These are phyloP conservation scores for Psettodes erumei DNA, from an alignment of 2,113 vertebrate species.

Conservation along the genomic window DNA sequence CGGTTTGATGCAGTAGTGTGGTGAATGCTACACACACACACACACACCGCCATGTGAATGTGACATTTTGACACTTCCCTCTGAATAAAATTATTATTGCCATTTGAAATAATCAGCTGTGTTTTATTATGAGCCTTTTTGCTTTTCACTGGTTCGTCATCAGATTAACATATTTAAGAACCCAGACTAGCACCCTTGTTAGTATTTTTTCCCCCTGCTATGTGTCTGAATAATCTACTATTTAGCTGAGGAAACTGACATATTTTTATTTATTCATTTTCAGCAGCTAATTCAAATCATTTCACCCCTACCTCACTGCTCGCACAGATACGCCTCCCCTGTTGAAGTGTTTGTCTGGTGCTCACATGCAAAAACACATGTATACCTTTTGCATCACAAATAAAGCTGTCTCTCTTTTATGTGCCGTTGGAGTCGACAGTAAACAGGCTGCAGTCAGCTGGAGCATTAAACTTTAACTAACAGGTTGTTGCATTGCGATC, in stretches of 20 bases:
- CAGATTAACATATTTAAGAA: constrained; percentile 30
- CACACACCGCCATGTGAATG: neutral
- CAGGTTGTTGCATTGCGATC: constrained; percentile 44
- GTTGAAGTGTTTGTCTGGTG: neutral
- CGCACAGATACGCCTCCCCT: neutral
- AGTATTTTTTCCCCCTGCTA: neutral
- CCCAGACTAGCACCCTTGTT: constrained; percentile 1
- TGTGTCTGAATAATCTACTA: neutral
- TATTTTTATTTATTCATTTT: neutral
- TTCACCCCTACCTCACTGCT: neutral
- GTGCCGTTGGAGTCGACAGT: neutral
- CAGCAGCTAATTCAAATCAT: neutral
- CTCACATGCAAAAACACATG: neutral
- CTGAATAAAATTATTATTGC: neutral
- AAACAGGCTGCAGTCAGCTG: neutral
- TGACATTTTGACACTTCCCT: constrained; percentile 1
- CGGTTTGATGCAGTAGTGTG: too few species aligned
- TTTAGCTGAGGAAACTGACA: neutral
- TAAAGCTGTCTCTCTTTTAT: neutral
- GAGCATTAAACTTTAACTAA: constrained; percentile 44
- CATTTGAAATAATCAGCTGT: neutral
- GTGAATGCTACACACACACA: constrained; percentile 20
- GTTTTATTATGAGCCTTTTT: neutral
- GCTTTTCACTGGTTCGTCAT: constrained; percentile 13
- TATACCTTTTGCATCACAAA: neutral